Evolutionary conservation across 2,888 invertebrate genomes (phyloP), one percentile per base, ranked within the genome.

Genomic region (Slavum lentiscoides): DNA sequence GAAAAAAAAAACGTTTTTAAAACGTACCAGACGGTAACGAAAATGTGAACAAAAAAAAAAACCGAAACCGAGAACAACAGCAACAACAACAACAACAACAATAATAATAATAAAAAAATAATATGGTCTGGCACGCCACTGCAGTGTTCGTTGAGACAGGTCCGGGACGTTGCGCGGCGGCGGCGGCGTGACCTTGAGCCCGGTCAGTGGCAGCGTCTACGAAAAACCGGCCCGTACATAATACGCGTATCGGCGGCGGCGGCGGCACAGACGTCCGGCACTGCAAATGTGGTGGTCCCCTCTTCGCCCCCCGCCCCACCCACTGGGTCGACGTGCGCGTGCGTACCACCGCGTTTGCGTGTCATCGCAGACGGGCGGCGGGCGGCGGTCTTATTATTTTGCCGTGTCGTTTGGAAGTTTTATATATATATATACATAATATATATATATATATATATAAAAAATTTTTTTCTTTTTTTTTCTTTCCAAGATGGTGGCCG

Each of bases 191-290:
- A 80, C 80, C 80, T 80, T 80, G 80, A 80, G 72, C 55, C 80
- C 80, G 80, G 80, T 80, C 80, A 80, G 80, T 72, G 80, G 80
- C 80, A 49, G 80, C 80, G 80, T 80, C 80, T 70, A 80, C 80
- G 80, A 62, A 80, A 80, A 70, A 80, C 80, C 80, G 80, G 80
- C 80, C 80, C n/a, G 72, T 13, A 68, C 13, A 62, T 37, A 23
- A 62, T 49, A 23, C 49, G 69, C 55, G 77, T 62, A 69, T 37
- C 69, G 77, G 53, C 77, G 74, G 43, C 61, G 49, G 58, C 68
- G 69, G 59, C 17, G 67, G 43, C 43, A 11, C 77, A 77, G 77
- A 77, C 77, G 77, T 77, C 77, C 77, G 77, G 77, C 77, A 77
- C 30, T 30, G 30, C 43, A 43, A 69, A 70, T 62, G 61, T 11